phyloP scores from a whole-genome alignment of 2,888 invertebrate species.

The Laothoe populi region DNA sequence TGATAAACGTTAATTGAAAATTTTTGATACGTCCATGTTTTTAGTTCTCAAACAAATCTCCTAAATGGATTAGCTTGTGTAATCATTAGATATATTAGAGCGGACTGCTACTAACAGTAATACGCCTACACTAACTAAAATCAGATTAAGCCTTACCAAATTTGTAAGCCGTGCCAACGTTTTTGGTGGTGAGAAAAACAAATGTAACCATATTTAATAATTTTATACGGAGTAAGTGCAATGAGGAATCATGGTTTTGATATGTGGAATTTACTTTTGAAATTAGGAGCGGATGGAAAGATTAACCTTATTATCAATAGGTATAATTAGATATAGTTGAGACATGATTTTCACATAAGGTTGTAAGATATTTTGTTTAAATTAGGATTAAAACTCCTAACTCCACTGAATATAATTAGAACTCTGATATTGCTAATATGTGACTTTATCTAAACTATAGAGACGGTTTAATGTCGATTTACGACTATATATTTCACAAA shows the following conservation, averaged over 20 bases:
- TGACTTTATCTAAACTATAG: too few species aligned
- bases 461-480: too few species aligned
- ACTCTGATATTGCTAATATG: too few species aligned
- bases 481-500: too few species aligned
- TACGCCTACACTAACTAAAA: constrained; percentile 34
- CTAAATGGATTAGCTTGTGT: constrained; percentile 26
- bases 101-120: constrained; percentile 30
- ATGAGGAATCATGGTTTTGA: constrained; percentile 2
- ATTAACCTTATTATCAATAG: not conserved
- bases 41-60: not conserved
- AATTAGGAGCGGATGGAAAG: too few species aligned
- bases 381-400: too few species aligned
- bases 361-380: too few species aligned
- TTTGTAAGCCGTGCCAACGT: constrained; percentile 31
- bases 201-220: constrained; percentile 29
- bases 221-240: constrained; percentile 6
- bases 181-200: constrained; percentile 39
- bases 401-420: too few species aligned
- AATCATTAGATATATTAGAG: constrained; percentile 21
- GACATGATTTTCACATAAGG: too few species aligned
- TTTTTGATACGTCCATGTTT: too few species aligned
- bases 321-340: too few species aligned
- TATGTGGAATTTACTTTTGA: not conserved
- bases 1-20: not conserved
- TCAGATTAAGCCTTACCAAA: constrained; percentile 37